Evolutionary conservation across 2,888 invertebrate species (phyloP), one percentile per base, ranked within the genome.

Genomic region (Nipponacmea schrenckii): DNA sequence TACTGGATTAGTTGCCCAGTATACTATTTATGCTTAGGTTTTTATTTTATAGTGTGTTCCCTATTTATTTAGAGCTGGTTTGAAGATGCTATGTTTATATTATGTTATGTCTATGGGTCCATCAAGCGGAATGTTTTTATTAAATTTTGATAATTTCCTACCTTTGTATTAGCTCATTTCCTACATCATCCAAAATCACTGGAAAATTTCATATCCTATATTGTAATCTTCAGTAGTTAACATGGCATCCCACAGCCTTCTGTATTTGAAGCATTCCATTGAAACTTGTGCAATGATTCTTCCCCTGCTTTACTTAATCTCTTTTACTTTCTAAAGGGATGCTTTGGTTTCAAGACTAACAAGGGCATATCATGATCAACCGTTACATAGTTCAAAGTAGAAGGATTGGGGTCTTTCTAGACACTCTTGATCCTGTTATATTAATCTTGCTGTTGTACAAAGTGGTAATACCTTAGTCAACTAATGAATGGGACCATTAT

Each of bases 381-480:
- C 39, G 10, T 39, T 39, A 39, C 10, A 39, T 39, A 5, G 2
- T 39, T 39, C 39, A 39, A 39, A 39, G 10, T 39, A 5, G 10
- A 39, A 39, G 39, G 8, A 7, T 39, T 10, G 3, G 39, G 39
- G 4, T 10, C 10, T 39, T 39, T 39, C 39, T 39, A 39, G 39
- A 31, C 31, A 31, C 31, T 7, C 31, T 31, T 31, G 31, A 39
- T 39, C 39, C 39, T 39, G 39, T 39, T 39, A 39, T 1, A 39
- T 8, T 39, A 10, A 39, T 39, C 10, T 5, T 39, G 10, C 39
- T 39, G 39, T 39, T 56, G 20, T 24, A 56, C 56, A 56, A 56
- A 56, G 56, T 56, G 56, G 56, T 56, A 56, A 56, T 56, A 56
- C 56, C 56, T 24, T 12, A 20, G 56, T 56, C 56, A 24, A 56